Evolutionary conservation across 2,113 vertebrate species (phyloP), one percentile per base, ranked within the genome.

Genomic region (Xiphophorus hellerii): DNA sequence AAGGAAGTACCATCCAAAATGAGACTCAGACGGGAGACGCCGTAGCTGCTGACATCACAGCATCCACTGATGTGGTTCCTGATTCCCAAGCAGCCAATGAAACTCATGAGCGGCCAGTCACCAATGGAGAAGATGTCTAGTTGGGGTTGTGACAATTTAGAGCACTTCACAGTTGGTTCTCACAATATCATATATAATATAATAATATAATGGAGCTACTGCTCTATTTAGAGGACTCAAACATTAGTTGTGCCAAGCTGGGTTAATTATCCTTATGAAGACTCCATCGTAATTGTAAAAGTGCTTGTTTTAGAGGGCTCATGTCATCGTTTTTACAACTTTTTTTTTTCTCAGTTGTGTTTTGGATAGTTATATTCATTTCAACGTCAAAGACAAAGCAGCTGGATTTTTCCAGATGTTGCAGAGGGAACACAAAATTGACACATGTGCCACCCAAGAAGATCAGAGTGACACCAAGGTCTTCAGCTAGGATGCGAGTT

Each of bases 261-360:
- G 51, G 25, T n/a, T 48, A 20, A 48, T 48, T 48, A 48, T 48
- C 17, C 14, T 48, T 20, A n/a, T 58, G 51, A 25, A 35, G 51
- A 73, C 67, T 86, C 44, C 84, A 44, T 77, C 73, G 73, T 74
- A 39, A 44, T 80, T 69, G 66, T 84, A 12, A 81, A 79, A 66
- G 85, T 77, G 65, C 54, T 82, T 85, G 33, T 48, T 84, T 85
- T 80, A n/a, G 22, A 58, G 25, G 51, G 51, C 51, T 58, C 10
- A 58, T 58, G 25, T 58, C 3, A 9, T 58, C 25, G 10, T 58
- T 58, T 58, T 9, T 58, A 58, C 25, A 58, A n/a, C 20, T 25
- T 8, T 0, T 25, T 25, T 58, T 25, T 1, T n/a, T 58, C 25
- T n/a, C 22, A 20, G 25, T n/a, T 58, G 20, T n/a, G 51, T 58